Base-by-base conservation (phyloP, 2,113 vertebrate genomes). In the Helogale parvula region DNA sequence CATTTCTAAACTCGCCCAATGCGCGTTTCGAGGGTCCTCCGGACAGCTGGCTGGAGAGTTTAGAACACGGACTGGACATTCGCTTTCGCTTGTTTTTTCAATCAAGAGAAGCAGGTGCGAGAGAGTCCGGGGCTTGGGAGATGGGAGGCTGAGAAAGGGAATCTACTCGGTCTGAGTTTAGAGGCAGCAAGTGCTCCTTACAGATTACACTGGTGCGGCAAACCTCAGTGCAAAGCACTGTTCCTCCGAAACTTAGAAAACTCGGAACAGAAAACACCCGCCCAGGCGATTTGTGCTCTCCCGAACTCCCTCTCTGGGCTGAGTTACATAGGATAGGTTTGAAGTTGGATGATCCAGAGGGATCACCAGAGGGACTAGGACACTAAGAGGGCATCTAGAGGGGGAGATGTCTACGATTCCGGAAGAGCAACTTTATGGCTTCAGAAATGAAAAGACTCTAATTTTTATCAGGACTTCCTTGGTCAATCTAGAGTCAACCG, bases 31-130 rank as follows among this genome's bases (percentile, higher is more conserved):
- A 85, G 77, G 57, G 50, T 76, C 69, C 50, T 52, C 9, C 0
- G 35, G 69, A 83, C 69, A 79, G 68, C 65, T 69, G 94, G 77
- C 47, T 45, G 0, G 47, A 68, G 71, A 47, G 6, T 80, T 83
- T 33, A 91, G 88, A 66, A 57, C 72, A 41, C 17, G n/a, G 69
- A 60, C 90, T 71, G 96, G 68, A 90, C 96, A 6, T 82, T 80
- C 14, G 50, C 68, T 79, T 89, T 88, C 16, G 29, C 66, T 68
- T 45, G 15, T 31, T 47, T 88, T 89, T 41, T 54, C 86, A 80
- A 72, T 6, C 81, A 25, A 52, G n/a, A 93, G 90, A 94, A 97
- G 96, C 98, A 98, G 96, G 98, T 98, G 98, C 85, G 16, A 80
- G 72, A 21, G 63, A 66, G 66, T 71, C 76, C 71, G 0, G 31